Conservation (phyloP, 2,113 vertebrate species). For the Elephas maximus region DNA sequence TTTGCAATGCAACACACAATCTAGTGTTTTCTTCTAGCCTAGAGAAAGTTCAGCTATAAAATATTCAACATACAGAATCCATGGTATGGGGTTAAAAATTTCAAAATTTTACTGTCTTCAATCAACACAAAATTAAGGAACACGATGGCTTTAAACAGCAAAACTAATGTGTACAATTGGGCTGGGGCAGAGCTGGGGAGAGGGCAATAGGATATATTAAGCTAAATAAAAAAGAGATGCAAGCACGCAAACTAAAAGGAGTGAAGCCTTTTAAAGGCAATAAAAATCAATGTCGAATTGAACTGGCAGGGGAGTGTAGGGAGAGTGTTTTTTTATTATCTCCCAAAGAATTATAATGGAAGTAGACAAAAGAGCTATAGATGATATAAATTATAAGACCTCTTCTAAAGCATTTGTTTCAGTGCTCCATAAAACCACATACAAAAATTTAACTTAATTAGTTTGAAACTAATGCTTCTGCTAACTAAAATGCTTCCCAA, state of each 20-base stretch:
- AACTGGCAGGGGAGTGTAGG: neutral
- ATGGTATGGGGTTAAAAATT: neutral
- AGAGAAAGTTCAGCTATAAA: neutral
- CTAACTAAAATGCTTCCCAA: neutral
- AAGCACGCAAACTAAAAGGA: slow-evolving; percentile 24
- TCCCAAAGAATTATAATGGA: slow-evolving; percentile 21
- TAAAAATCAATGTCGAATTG: slow-evolving; percentile 27
- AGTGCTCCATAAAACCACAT: neutral
- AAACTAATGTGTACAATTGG: neutral
- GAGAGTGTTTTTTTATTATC: neutral
- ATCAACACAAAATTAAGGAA: neutral
- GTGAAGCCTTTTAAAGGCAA: neutral
- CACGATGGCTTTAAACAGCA: neutral
- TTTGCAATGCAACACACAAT: neutral
- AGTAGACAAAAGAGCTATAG: neutral
- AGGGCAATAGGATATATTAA: neutral
- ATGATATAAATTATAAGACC: neutral
- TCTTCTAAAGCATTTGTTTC: slow-evolving; percentile 7
- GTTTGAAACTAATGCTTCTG: neutral
- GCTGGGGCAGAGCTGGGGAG: neutral
- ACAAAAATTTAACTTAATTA: slow-evolving; percentile 56
- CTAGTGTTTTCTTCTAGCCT: neutral
- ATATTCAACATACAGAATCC: neutral
- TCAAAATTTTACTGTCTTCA: neutral
- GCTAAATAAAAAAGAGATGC: neutral